Evolutionary conservation across 2,797 vertebrate genomes (phyloP), one percentile per base, ranked within the genome.

Genomic region (Salmo trutta): DNA sequence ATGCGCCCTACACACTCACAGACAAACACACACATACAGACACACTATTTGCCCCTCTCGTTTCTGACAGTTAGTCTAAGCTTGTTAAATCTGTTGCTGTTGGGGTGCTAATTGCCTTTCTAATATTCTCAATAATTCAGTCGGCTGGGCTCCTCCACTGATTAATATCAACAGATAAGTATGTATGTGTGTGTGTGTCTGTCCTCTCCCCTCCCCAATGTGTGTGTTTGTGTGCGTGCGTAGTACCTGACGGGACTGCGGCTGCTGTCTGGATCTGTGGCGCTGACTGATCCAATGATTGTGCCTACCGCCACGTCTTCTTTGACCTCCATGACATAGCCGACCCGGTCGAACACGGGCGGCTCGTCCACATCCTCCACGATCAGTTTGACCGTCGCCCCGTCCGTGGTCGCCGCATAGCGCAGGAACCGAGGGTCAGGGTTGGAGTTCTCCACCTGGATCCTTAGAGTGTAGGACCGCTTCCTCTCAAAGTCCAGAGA

Each of bases 291-390:
- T 80, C 96, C 96, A 79, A 98, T 89, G 71, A 93, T 52, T 0
- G 92, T 94, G 88, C 95, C 95, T 77, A 90, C 87, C 65, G 86
- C 88, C 1, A 95, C 93, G 19, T 98, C 95, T 89, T 98, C 98
- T 75, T 94, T 96, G 24, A 97, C 95, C 85, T 99, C 97, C 82
- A 98, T 93, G 73, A 95, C 33, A 75, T 98, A 98, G 76, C 92
- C 93, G 77, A 92, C 77, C 33, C 93, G 94, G 84, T 95, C 94
- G 76, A 98, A 99, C 81, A 95, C 87, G 0, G 98, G 97, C 0
- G 96, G 97, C 85, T 98, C 97, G 16, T 99, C 96, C 56, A 96
- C 95, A 73, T 98, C 98, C 78, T 98, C 96, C 78, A 99, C 96
- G 0, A 86, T 41, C 53, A 99, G 94, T 93, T 95, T 96, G 73